Evolutionary conservation across 2,113 vertebrate species (phyloP).

Genomic region (Corapipo altera): DNA sequence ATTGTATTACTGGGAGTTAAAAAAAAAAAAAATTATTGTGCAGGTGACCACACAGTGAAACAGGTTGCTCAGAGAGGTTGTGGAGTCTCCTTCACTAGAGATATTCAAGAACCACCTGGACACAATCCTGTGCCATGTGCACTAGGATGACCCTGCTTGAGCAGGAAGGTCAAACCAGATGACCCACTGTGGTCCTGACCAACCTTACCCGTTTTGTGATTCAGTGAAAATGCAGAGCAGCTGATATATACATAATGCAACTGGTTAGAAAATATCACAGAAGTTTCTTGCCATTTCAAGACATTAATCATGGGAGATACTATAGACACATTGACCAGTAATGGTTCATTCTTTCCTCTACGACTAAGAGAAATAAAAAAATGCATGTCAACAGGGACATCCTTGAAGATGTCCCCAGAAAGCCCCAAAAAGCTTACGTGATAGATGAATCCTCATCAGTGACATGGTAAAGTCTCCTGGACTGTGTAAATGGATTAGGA

Average conservation of each 20-base stretch:
- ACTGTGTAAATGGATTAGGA: background rate
- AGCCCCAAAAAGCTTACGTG: background rate
- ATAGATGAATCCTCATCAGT: background rate
- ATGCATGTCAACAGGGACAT: background rate
- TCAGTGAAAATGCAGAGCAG: background rate
- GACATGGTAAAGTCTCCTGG: background rate
- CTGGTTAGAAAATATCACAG: background rate
- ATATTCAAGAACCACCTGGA: background rate
- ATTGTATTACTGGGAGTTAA: background rate
- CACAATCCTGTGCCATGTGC: background rate
- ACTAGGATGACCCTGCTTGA: background rate
- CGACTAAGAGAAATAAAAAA: background rate
- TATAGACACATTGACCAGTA: background rate
- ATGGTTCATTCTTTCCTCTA: background rate
- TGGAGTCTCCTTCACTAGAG: background rate
- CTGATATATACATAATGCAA: background rate
- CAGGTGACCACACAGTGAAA: background rate
- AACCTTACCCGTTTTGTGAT: background rate
- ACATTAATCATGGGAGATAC: background rate
- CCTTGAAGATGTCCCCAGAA: background rate
- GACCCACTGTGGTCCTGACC: background rate
- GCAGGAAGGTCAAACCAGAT: background rate
- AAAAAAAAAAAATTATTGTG: background rate
- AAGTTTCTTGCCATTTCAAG: background rate
- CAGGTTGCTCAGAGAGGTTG: background rate